Base-by-base conservation (phyloP, 2,113 vertebrate species). In the Ibidorhyncha struthersii region DNA sequence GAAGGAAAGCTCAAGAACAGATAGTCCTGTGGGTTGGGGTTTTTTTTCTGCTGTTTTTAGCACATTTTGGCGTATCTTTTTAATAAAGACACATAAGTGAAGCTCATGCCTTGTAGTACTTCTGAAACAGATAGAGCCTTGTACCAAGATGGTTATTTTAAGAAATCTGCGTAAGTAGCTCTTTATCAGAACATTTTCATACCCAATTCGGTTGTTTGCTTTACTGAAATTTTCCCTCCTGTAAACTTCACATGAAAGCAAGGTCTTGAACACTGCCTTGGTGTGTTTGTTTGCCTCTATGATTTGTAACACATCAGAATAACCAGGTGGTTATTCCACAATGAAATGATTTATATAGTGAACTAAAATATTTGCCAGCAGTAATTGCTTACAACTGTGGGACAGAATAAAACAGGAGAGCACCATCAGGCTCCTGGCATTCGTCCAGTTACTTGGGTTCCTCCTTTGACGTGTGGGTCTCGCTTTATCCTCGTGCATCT, bases 381-480 rank as follows among this genome's bases (percentile, higher is more conserved):
- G 78, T 65, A 80, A 61, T 63, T 82, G 62, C 79, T 56, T 40
- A 29, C 40, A 26, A 23, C 55, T 56, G 81, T 40, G 49, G 58
- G 21, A 40, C 40, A 32, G 61, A 41, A 53, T n/a, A 47, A n/a
- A 87, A 4, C 26, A 50, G 25, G 47, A 58, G 79, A 76, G 84
- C 22, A n/a, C 14, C 58, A 7, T 17, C 2, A 1, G 81, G 66
- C 53, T 79, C 30, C 78, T 82, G 81, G 50, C 29, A 0, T n/a
- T 13, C 19, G 43, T 86, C 86, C 71, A 41, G 63, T 14, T 16
- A 5, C 45, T 69, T 12, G 43, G 70, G 34, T 58, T 76, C 61
- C 43, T 87, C 38, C 27, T 1, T 15, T 34, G 49, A 22, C 4
- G 0, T 0, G 3, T 11, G 20, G 32, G 2, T 71, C 82, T 83